phyloP scores from a whole-genome alignment of 2,888 invertebrate genomes.

The Rhopalosiphum nymphaeae region DNA sequence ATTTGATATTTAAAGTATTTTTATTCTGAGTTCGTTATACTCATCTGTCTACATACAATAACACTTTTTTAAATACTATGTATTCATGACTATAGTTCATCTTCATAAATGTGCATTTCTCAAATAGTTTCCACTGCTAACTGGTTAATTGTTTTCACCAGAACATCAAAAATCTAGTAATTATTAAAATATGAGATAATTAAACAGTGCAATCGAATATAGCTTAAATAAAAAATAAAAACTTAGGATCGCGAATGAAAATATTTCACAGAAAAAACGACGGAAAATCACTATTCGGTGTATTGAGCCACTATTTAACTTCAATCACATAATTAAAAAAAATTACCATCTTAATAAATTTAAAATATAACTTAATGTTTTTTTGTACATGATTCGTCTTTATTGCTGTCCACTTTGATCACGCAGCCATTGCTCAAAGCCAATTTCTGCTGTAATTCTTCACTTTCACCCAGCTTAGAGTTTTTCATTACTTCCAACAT shows the following conservation, averaged over 20 bases:
- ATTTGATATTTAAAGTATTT: background rate
- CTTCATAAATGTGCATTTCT: background rate
- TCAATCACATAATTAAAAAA: background rate
- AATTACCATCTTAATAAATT: background rate
- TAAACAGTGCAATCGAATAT: background rate
- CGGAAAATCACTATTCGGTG: background rate
- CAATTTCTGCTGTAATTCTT: slow-evolving; percentile 19
- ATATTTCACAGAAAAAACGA: background rate
- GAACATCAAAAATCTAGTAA: background rate
- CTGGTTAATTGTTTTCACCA: background rate
- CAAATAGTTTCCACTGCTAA: background rate
- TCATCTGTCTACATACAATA: background rate
- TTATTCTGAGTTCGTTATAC: background rate
- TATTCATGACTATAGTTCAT: background rate
- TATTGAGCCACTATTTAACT: slow-evolving; percentile 12
- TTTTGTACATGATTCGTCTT: slow-evolving; percentile 29
- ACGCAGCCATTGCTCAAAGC: slow-evolving; percentile 18
- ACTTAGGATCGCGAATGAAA: background rate
- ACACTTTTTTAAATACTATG: background rate
- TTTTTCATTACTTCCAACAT: slow-evolving; percentile 58
- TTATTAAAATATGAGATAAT: background rate
- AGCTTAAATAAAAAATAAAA: background rate
- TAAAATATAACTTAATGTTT: slow-evolving; percentile 5
- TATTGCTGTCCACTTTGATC: slow-evolving; percentile 1
- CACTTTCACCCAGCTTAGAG: slow-evolving; percentile 1